A percentile compares a stretch with the other conserved stretches of the same genome.
Conservation (phyloP, 2,888 invertebrate species). For the Callosobruchus maculatus region DNA sequence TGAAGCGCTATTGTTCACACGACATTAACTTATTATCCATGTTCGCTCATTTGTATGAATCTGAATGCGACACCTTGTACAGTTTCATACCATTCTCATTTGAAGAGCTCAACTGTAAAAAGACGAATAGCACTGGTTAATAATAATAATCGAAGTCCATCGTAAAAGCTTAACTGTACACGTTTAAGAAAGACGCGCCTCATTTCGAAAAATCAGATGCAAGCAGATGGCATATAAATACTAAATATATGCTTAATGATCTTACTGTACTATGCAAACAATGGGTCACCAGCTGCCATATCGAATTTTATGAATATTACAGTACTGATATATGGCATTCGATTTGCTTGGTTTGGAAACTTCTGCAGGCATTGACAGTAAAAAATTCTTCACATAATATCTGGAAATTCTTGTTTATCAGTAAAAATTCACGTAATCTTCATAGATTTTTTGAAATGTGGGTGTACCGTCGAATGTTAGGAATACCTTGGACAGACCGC, state of each 20-base stretch:
- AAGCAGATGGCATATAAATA: background rate
- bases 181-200: background rate
- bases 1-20: background rate
- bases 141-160: background rate
- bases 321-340: too few species aligned
- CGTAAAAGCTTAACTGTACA: background rate
- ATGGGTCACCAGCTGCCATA: background rate
- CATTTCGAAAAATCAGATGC: background rate
- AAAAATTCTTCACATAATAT: too few species aligned
- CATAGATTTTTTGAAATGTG: too few species aligned
- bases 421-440: too few species aligned
- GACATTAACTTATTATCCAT: background rate
- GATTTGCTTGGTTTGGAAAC: too few species aligned
- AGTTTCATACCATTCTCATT: background rate
- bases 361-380: too few species aligned
- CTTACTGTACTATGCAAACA: background rate
- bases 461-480: too few species aligned
- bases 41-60: background rate
- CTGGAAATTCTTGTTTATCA: too few species aligned
- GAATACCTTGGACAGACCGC: too few species aligned
- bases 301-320: too few species aligned
- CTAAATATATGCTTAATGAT: background rate
- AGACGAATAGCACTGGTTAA: background rate
- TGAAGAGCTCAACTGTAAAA: background rate
- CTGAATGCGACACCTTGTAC: background rate